These are phyloP conservation scores for Thamnaconus septentrionalis DNA, from an alignment of 2,113 vertebrate genomes.

Conservation along the genomic window DNA sequence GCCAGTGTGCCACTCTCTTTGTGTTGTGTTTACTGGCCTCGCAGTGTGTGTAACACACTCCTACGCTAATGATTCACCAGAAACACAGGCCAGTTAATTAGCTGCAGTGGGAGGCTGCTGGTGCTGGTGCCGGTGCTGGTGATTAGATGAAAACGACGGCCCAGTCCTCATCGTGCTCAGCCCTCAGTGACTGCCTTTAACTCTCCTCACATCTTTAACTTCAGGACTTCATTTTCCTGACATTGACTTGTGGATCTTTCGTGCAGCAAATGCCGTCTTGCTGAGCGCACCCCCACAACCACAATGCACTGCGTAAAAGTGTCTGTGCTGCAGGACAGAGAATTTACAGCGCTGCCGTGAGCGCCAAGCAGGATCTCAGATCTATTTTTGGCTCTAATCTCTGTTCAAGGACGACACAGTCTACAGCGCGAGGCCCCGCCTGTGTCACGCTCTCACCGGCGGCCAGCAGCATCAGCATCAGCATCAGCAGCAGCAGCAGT, in stretches of 20 bases:
- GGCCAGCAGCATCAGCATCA: slow-evolving; percentile 29
- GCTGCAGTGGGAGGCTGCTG: not conserved
- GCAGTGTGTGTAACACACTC: not conserved
- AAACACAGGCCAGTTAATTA: not conserved
- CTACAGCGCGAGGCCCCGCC: slow-evolving; percentile 6
- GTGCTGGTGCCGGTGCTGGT: not conserved
- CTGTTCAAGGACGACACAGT: slow-evolving; percentile 34
- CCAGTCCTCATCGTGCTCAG: no score
- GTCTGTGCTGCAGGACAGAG: slow-evolving; percentile 19
- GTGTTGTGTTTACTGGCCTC: not conserved
- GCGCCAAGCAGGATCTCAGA: slow-evolving; percentile 13
- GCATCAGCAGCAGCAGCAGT: no score
- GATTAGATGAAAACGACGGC: no score
- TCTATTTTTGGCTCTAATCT: slow-evolving; percentile 56
- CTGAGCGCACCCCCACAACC: slow-evolving; percentile 9
- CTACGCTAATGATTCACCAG: not conserved
- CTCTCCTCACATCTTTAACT: no score
- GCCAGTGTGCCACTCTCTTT: not conserved
- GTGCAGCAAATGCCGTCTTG: not conserved
- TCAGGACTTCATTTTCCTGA: not conserved
- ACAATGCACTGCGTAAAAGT: slow-evolving; percentile 2
- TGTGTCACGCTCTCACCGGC: slow-evolving; percentile 21
- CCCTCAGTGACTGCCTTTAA: no score
- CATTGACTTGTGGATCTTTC: slow-evolving; percentile 2
- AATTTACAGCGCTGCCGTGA: slow-evolving; percentile 9